A percentile compares a stretch with the other conserved stretches of the same genome.
Conservation (phyloP, 2,797 vertebrate species). For the Meriones psammophilus region DNA sequence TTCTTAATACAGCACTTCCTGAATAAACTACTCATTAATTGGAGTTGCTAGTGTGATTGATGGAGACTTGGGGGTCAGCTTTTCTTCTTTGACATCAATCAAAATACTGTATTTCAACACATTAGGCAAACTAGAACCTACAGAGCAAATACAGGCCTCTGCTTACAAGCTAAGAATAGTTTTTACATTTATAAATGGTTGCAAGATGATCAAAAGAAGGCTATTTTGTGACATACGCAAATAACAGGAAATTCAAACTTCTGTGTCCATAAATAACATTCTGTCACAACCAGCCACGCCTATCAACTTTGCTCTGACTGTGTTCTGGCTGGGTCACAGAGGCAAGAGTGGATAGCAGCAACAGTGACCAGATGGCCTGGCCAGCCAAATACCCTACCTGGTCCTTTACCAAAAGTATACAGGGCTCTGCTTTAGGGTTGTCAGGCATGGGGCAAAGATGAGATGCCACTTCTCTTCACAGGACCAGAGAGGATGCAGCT, state of each 20-base stretch:
- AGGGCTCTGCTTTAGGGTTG: too few species aligned
- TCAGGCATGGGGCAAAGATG: background rate
- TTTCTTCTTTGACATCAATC: background rate
- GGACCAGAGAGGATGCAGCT: background rate
- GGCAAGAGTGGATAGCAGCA: background rate
- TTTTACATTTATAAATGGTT: constrained; percentile 31
- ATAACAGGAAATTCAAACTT: constrained; percentile 37
- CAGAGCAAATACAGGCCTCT: background rate
- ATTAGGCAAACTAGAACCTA: background rate
- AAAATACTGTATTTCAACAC: background rate
- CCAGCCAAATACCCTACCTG: background rate
- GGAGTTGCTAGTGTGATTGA: background rate
- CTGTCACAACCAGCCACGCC: background rate
- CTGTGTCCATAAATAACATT: background rate
- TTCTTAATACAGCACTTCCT: background rate
- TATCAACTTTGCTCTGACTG: background rate
- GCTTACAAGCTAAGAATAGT: background rate
- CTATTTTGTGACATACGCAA: constrained; percentile 17
- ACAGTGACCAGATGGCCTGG: background rate
- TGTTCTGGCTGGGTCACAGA: background rate
- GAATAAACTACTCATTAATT: background rate
- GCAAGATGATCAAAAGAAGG: constrained; percentile 28
- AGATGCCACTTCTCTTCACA: background rate
- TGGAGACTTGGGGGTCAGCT: background rate
- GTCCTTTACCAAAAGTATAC: background rate